These are phyloP conservation scores for Potamilus streckersoni DNA, from an alignment of 1,140 invertebrate species.

Conservation along the genomic window DNA sequence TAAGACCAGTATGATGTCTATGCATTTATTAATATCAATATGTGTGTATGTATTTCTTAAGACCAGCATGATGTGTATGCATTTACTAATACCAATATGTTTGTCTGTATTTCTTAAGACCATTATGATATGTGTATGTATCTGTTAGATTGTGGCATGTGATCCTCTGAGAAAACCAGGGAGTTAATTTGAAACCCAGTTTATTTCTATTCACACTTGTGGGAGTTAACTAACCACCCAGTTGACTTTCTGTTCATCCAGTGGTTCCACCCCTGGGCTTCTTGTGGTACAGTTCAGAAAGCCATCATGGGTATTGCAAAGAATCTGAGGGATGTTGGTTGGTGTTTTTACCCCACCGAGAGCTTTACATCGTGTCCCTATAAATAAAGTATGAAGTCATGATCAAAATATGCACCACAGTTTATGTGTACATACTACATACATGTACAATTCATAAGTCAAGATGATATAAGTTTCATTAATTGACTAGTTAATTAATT, in stretches of 20 bases:
- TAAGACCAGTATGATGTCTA: too few relatives aligned
- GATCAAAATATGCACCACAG: too few relatives aligned
- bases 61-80: too few relatives aligned
- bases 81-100: too few relatives aligned
- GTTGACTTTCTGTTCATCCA: conserved; percentile 34
- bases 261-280: conserved; percentile 28
- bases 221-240: conserved; percentile 34
- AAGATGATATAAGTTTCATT: background rate
- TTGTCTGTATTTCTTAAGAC: too few relatives aligned
- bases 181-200: background rate
- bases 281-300: conserved; percentile 35
- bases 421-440: too few relatives aligned
- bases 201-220: background rate
- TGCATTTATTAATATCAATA: too few relatives aligned
- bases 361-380: conserved; percentile 25
- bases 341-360: conserved; percentile 28
- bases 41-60: too few relatives aligned
- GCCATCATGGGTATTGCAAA: conserved; percentile 42
- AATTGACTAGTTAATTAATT: background rate
- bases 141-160: background rate
- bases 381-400: too few relatives aligned
- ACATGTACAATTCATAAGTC: too few relatives aligned
- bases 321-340: conserved; percentile 21
- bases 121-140: too few relatives aligned
- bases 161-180: too few relatives aligned